Evolutionary conservation across 2,113 vertebrate genomes (phyloP).

Genomic region (Tupaia tana): DNA sequence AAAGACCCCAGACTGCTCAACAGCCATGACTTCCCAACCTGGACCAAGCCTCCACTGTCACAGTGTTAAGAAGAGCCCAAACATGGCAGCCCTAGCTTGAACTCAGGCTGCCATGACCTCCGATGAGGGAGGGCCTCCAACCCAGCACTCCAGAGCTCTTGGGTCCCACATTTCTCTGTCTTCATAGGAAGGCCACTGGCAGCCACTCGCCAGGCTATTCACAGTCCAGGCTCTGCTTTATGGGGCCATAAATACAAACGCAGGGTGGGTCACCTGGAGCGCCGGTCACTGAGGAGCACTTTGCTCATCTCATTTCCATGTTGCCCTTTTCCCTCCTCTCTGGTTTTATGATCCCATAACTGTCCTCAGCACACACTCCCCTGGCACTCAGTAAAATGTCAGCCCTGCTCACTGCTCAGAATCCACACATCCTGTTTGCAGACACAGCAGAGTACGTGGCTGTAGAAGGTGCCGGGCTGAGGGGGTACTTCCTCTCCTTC

Average conservation of each 20-base stretch:
- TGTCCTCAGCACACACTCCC: not conserved
- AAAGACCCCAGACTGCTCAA: not conserved
- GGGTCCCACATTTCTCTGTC: not conserved
- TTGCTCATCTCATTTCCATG: not conserved
- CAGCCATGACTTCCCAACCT: too few species aligned
- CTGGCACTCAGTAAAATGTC: not conserved
- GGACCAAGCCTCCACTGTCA: too few species aligned
- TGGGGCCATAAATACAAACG: not conserved
- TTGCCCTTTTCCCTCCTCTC: not conserved
- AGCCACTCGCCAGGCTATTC: not conserved
- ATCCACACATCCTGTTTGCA: fast-evolving
- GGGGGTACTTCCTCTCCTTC: too few species aligned
- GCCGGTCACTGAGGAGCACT: not conserved
- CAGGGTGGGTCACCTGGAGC: fast-evolving
- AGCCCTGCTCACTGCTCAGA: not conserved
- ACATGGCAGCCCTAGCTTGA: not conserved
- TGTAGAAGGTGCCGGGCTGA: too few species aligned
- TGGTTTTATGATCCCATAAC: fast-evolving
- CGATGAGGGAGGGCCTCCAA: not conserved
- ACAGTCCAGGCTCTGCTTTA: not conserved
- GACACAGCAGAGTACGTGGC: too few species aligned
- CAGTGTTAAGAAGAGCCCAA: too few species aligned
- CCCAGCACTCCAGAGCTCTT: not conserved
- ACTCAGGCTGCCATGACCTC: not conserved
- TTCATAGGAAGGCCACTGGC: not conserved